Base-by-base conservation (phyloP, 2,888 invertebrate genomes). In the Meganola albula region DNA sequence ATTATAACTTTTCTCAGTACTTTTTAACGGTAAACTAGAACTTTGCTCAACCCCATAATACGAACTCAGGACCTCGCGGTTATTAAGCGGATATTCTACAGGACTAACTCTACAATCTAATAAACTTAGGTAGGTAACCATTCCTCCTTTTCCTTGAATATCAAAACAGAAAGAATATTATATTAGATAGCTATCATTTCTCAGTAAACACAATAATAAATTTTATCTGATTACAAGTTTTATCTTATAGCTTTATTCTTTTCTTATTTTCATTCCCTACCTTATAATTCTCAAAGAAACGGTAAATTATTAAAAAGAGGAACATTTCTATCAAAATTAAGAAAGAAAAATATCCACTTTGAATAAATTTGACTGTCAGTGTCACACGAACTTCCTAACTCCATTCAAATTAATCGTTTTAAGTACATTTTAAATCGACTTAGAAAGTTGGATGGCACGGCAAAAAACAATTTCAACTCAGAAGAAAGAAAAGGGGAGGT, bases 361-460 rank as follows among this genome's bases (percentile, higher is more conserved):
- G 35, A 47, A 53, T 51, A 54, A 57, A 59, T 66, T 58, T 34
- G 43, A 63, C 63, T 63, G 55, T 63, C 63, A 63, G 53, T 65
- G 56, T 57, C 55, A 62, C 53, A 57, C 54, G 37, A 48, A 63
- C 59, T 48, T 57, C 44, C 41, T 50, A 65, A 65, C 58, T 63
- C 46, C 56, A 62, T 64, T 62, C 52, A 54, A 65, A 73, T 67
- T 66, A 72, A 71, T 66, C 57, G 64, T 63, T 67, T 63, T 56
- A 66, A 66, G 58, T 58, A 61, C 54, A 63, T 65, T 73, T 70
- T 61, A 65, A 72, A 67, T 65, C 57, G 64, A 65, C 63, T 70
- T 61, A 60, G 60, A 58, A 63, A 67, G 53, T 66, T 68, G 48
- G 49, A 47, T 45, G 57, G 52, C 59, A 58, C 54, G 55, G 58